A percentile compares a stretch with the other conserved stretches of the same genome.
Conservation (phyloP, 2,888 invertebrate genomes). For the Agrotis ipsilon region DNA sequence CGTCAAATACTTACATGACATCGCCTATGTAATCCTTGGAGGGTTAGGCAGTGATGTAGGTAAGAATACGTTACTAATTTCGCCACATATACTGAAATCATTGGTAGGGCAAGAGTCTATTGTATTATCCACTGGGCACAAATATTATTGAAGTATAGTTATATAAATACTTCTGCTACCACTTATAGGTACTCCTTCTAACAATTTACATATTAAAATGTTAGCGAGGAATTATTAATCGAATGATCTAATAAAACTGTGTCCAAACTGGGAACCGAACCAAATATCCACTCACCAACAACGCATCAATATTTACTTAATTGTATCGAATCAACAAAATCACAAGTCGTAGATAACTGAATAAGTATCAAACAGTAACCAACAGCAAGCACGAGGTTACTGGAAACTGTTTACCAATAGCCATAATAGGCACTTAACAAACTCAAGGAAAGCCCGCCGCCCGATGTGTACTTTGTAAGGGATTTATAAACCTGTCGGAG, state of each 20-base stretch:
- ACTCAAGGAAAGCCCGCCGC: conserved; percentile 39
- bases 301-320: background rate
- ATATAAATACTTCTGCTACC: too few relatives aligned
- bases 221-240: too few relatives aligned
- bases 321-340: background rate
- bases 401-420: conserved; percentile 51
- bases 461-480: conserved; percentile 52
- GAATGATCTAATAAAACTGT: background rate
- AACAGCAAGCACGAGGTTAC: conserved; percentile 27
- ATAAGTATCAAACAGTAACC: background rate
- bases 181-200: too few relatives aligned
- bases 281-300: too few relatives aligned
- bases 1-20: background rate
- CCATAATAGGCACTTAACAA: conserved; percentile 49
- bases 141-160: too few relatives aligned
- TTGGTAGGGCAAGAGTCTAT: background rate
- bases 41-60: background rate
- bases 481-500: conserved; percentile 60
- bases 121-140: background rate
- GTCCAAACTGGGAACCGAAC: background rate
- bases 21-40: background rate
- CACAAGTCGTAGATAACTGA: background rate
- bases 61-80: background rate
- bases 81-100: background rate
- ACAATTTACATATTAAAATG: too few relatives aligned